These are phyloP conservation scores for Drosophila bocki DNA, from an alignment of 1,140 invertebrate genomes.

Conservation along the genomic window DNA sequence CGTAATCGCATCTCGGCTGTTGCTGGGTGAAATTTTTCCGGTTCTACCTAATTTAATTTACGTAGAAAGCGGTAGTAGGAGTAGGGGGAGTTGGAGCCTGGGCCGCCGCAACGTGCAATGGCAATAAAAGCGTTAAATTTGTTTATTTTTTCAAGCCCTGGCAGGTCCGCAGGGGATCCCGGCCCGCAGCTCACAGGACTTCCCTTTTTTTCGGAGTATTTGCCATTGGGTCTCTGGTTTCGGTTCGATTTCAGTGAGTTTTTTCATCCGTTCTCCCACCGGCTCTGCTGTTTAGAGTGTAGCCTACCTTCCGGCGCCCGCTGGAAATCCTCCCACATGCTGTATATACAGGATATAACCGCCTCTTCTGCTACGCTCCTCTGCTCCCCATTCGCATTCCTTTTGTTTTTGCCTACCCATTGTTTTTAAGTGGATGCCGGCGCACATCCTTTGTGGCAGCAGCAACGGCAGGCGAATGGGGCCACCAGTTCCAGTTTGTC, in stretches of 20 bases:
- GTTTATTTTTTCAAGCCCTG: slow-evolving; percentile 74
- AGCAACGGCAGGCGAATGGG: background rate
- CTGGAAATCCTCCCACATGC: slow-evolving; percentile 46
- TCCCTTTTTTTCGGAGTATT: background rate
- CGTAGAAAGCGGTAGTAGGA: slow-evolving; percentile 57
- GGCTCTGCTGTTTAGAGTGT: slow-evolving; percentile 54
- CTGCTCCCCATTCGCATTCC: slow-evolving; percentile 15
- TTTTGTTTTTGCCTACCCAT: slow-evolving; percentile 74
- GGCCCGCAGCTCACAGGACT: slow-evolving; percentile 8
- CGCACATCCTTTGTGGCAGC: slow-evolving; percentile 62
- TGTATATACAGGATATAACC: slow-evolving; percentile 6
- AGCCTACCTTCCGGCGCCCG: slow-evolving; percentile 61
- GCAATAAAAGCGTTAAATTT: slow-evolving; percentile 84
- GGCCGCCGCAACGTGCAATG: slow-evolving; percentile 64
- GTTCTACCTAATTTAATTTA: slow-evolving; percentile 82
- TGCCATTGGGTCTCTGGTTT: slow-evolving; percentile 19
- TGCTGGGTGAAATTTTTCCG: slow-evolving; percentile 63
- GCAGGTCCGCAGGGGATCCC: slow-evolving; percentile 22
- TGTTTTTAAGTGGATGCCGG: slow-evolving; percentile 79
- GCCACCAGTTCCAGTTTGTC: slow-evolving; percentile 29
- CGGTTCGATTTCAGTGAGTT: slow-evolving; percentile 62
- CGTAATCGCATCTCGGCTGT: slow-evolving; percentile 71
- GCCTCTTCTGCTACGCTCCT: background rate
- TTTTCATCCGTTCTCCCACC: slow-evolving; percentile 20
- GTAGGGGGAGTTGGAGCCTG: background rate